A percentile compares a stretch with the other conserved stretches of the same genome.
phyloP scores from a whole-genome alignment of 1,140 invertebrate species.

The Caenorhabditis brenneri region DNA sequence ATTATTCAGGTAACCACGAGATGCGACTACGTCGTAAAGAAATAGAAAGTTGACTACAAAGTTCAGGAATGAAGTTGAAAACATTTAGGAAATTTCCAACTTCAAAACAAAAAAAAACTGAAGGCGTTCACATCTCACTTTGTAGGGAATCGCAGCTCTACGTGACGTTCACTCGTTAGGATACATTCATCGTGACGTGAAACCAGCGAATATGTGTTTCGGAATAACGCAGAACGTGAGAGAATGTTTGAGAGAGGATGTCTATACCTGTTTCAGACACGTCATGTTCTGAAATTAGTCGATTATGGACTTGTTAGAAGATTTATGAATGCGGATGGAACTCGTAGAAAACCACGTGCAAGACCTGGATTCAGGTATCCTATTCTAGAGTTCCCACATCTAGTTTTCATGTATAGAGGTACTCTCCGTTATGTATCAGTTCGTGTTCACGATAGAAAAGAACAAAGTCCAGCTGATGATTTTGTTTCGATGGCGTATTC shows the following conservation, averaged over 20 bases:
- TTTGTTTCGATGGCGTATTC: slow-evolving; percentile 87
- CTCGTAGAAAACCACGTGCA: slow-evolving; percentile 88
- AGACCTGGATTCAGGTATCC: slow-evolving; percentile 86
- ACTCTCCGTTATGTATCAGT: slow-evolving; percentile 97
- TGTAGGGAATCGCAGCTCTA: slow-evolving; percentile 77
- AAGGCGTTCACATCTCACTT: not conserved
- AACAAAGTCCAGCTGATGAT: slow-evolving; percentile 78
- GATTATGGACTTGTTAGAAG: slow-evolving; percentile 97
- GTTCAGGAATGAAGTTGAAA: no score
- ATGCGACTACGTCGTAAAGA: no score
- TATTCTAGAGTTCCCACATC: not conserved
- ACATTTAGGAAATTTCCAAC: no score
- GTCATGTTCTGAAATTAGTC: slow-evolving; percentile 77
- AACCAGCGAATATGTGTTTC: slow-evolving; percentile 76
- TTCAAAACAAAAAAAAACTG: not conserved
- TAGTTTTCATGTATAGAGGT: slow-evolving; percentile 76
- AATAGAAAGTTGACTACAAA: no score
- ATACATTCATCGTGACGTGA: slow-evolving; percentile 97
- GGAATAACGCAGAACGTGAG: slow-evolving; percentile 8
- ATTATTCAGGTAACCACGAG: slow-evolving; percentile 78
- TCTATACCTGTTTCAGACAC: slow-evolving; percentile 17
- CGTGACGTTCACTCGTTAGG: slow-evolving; percentile 96
- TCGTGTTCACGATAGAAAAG: slow-evolving; percentile 95
- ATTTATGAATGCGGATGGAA: slow-evolving; percentile 85
- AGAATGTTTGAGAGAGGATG: not conserved